These are phyloP conservation scores for Acanthiza pusilla DNA, from an alignment of 2,797 vertebrate genomes.

Conservation along the genomic window DNA sequence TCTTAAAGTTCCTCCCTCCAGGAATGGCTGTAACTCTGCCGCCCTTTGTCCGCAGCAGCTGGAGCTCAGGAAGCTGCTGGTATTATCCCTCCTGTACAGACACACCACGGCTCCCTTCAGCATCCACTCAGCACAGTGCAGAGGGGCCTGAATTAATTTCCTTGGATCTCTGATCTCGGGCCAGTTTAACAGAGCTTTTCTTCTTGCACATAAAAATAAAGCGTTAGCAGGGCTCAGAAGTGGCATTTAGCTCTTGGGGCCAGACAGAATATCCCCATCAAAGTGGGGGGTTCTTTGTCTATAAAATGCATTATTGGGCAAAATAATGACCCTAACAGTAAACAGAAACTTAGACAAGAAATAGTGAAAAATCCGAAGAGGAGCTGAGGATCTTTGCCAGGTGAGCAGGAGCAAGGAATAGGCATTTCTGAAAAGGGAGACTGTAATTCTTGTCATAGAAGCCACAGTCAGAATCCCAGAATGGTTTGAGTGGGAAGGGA, in stretches of 20 bases:
- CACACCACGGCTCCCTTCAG: conserved; percentile 3
- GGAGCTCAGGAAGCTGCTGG: conserved; percentile 66
- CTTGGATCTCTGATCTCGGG: neutral
- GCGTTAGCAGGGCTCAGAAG: neutral
- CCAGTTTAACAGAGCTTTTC: conserved; percentile 36
- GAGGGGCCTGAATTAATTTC: neutral
- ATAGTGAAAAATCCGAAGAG: neutral
- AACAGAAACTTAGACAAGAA: neutral
- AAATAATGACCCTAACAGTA: neutral
- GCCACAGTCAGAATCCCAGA: neutral
- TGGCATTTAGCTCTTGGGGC: neutral
- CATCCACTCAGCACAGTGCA: neutral
- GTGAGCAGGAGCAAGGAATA: neutral
- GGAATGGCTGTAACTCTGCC: conserved; percentile 37
- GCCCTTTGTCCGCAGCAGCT: conserved; percentile 61
- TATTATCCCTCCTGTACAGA: conserved; percentile 19
- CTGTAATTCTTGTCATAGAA: neutral
- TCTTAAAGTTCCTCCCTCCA: conserved; percentile 60
- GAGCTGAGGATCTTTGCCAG: neutral
- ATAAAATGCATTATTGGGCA: neutral
- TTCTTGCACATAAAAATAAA: conserved; percentile 5
- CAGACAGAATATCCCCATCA: neutral
- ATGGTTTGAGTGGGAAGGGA: neutral
- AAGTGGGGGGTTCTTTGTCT: neutral
- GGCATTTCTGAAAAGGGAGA: neutral